A percentile compares a stretch with the other conserved stretches of the same genome.
Evolutionary conservation across 2,888 invertebrate genomes (phyloP).

Genomic region (Trisateles emortualis): DNA sequence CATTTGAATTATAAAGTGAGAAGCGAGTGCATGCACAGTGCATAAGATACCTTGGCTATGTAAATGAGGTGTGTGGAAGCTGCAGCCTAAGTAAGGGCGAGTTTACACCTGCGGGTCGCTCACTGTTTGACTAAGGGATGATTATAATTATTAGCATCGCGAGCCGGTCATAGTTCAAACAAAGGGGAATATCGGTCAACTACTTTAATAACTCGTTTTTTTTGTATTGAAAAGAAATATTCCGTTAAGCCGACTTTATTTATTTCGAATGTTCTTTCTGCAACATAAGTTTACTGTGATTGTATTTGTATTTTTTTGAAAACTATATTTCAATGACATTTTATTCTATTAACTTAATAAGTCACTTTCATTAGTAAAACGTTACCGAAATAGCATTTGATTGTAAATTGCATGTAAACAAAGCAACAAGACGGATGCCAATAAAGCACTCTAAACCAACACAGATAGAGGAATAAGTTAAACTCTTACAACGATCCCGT

Average conservation of each 20-base stretch:
- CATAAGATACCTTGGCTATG: constrained; percentile 79
- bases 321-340: neutral
- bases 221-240: constrained; percentile 25
- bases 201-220: constrained; percentile 27
- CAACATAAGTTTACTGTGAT: no score
- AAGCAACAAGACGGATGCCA: constrained; percentile 69
- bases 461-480: constrained; percentile 71
- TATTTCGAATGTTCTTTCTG: no score
- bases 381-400: constrained; percentile 52
- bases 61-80: constrained; percentile 72
- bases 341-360: neutral
- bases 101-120: constrained; percentile 67
- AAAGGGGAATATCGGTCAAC: constrained; percentile 46
- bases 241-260: constrained; percentile 9
- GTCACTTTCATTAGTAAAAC: constrained; percentile 1
- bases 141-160: constrained; percentile 29
- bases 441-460: constrained; percentile 64
- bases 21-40: constrained; percentile 80
- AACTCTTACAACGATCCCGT: constrained; percentile 78
- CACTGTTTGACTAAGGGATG: constrained; percentile 33
- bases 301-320: no score
- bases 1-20: constrained; percentile 85
- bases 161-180: constrained; percentile 59
- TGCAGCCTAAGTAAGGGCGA: constrained; percentile 61
- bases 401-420: constrained; percentile 61